Percentiles rank a stretch among this genome's conserved stretches.
These are phyloP conservation scores for Branchellion lobata DNA, from an alignment of 2,888 invertebrate genomes.

Conservation along the genomic window DNA sequence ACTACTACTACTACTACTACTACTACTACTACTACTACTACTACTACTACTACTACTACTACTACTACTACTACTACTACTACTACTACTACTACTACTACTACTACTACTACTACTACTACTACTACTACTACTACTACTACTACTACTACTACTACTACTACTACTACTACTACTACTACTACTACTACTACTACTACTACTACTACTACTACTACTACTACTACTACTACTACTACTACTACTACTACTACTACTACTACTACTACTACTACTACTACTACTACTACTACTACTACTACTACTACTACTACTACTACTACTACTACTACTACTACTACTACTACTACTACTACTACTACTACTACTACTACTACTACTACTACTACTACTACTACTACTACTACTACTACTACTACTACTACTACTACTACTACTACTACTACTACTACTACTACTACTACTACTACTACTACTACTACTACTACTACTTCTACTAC, in stretches of 20 bases:
- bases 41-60: slow-evolving; percentile 9
- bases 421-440: slow-evolving; percentile 33
- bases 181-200: slow-evolving; percentile 9
- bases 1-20: slow-evolving; percentile 9
- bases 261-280: slow-evolving; percentile 9
- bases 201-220: slow-evolving; percentile 9
- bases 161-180: slow-evolving; percentile 9
- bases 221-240: slow-evolving; percentile 6
- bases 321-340: background rate
- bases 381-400: slow-evolving; percentile 33
- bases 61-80: slow-evolving; percentile 9
- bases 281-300: slow-evolving; percentile 9
- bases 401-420: slow-evolving; percentile 33
- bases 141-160: slow-evolving; percentile 9
- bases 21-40: slow-evolving; percentile 9
- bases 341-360: background rate
- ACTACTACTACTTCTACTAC: background rate
- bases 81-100: slow-evolving; percentile 9
- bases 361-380: slow-evolving; percentile 11
- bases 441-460: slow-evolving; percentile 20
- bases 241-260: slow-evolving; percentile 9
- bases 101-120: slow-evolving; percentile 9
- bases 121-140: slow-evolving; percentile 9
- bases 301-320: slow-evolving; percentile 5
- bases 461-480: slow-evolving; percentile 6